Base-by-base conservation (phyloP, 2,888 invertebrate genomes). In the Drosophila picticornis region DNA sequence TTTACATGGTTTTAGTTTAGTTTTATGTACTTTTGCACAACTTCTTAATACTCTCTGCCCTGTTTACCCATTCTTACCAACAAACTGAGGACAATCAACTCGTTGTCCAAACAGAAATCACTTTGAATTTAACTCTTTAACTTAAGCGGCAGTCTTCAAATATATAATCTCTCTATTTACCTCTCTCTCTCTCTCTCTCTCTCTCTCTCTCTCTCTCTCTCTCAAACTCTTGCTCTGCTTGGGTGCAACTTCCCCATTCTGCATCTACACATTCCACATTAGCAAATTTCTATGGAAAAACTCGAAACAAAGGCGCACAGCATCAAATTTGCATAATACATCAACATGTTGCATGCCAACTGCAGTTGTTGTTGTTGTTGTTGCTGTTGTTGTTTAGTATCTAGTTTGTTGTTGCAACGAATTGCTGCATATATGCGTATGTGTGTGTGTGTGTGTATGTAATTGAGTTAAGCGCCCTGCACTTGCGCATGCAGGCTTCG, bases 301-400 rank as follows among this genome's bases (percentile, higher is more conserved):
- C 62, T 53, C 48, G 67, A 80, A 72, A 85, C 85, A 85, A 85
- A 85, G 84, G 75, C 72, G 72, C 52, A 66, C 63, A 75, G 75
- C 77, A 73, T 72, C 76, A 78, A 75, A 88, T 89, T 88, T 87
- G 83, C 87, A 88, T 88, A 89, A 87, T 89, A 87, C 87, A 89
- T 87, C 87, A 88, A 89, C 87, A 87, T 89, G 87, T 88, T 87
- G 89, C 87, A 86, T 86, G 86, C 66, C 74, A 66, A 73, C 57
- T 69, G 66, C 53, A 61, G 72, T 59, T 73, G 53, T 43, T 62
- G 61, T 67, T 69, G 73, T 56, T 46, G 13, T 25, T 59, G 72
- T 59, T 73, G 53, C 38, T 62, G 61, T 67, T 69, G 73, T 56
- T 46, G 13, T 25, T 59, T 66, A 64, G 72, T 61, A 51, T 48